Evolutionary conservation across 92 coral and sea anemone species (phyloP).

Genomic region (Epizoanthus scotinus): DNA sequence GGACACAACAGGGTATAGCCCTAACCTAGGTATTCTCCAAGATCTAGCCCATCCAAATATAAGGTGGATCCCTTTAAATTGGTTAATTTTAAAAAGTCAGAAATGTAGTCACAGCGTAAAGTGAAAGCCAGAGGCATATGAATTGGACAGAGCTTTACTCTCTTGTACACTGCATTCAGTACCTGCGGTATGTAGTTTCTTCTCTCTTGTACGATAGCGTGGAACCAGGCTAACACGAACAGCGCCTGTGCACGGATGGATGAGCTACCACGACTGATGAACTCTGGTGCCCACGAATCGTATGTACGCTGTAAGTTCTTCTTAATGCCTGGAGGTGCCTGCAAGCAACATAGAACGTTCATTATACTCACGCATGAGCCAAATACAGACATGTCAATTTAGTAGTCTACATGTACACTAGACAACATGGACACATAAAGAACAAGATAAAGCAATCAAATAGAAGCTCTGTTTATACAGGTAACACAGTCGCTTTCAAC

Average conservation of each 20-base stretch:
- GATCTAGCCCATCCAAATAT: no score
- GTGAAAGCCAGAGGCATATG: background rate
- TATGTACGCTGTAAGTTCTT: conserved; percentile 96
- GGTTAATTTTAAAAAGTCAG: background rate
- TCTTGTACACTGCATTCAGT: background rate
- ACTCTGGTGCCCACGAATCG: conserved; percentile 98
- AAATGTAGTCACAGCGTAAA: background rate
- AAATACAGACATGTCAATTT: background rate
- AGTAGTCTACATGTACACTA: no score
- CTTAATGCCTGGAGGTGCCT: conserved; percentile 99
- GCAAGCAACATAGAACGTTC: conserved; percentile 1
- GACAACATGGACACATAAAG: no score
- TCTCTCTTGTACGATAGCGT: conserved; percentile 93
- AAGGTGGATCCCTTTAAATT: no score
- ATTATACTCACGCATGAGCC: background rate
- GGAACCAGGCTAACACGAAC: conserved; percentile 97
- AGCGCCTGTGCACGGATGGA: conserved; percentile 99
- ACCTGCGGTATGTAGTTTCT: conserved; percentile 99
- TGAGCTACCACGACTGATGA: conserved; percentile 86
- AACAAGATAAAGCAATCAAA: no score
- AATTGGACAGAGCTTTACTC: background rate
- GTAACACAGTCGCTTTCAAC: no score
- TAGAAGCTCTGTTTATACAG: no score
- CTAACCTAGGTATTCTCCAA: no score
- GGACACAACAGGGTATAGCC: no score